Evolutionary conservation across 2,888 invertebrate genomes (phyloP).

Genomic region (Ennomos fuscantarius): DNA sequence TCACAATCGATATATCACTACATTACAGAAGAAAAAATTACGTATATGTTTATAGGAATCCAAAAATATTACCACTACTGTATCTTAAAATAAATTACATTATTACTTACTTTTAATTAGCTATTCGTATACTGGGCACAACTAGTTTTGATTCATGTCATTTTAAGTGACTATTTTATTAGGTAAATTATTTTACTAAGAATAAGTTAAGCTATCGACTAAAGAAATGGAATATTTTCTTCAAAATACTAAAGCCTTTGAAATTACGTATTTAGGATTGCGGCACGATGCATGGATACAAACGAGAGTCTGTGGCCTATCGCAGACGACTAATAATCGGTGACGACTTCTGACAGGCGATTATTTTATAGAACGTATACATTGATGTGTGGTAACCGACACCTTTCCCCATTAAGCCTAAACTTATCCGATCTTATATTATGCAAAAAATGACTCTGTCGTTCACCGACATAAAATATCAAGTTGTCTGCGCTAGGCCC

Average conservation of each 20-base stretch:
- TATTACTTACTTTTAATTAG: conserved; percentile 75
- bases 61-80: conserved; percentile 84
- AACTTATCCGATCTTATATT: conserved; percentile 30
- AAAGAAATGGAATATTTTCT: conserved; percentile 81
- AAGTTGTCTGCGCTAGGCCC: conserved; percentile 27
- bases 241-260: conserved; percentile 79
- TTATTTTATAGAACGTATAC: conserved; percentile 29
- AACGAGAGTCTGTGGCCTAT: conserved; percentile 17
- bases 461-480: conserved; percentile 43
- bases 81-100: conserved; percentile 84
- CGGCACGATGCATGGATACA: conserved; percentile 55
- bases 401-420: conserved; percentile 20
- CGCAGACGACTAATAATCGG: conserved; percentile 25
- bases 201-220: conserved; percentile 84
- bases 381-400: conserved; percentile 31
- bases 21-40: conserved; percentile 72
- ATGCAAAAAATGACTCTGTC: conserved; percentile 32
- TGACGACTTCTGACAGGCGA: conserved; percentile 17
- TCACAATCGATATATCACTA: conserved; percentile 41
- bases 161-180: conserved; percentile 75
- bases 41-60: conserved; percentile 85
- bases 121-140: conserved; percentile 86
- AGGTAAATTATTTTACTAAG: conserved; percentile 81
- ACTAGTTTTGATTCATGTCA: conserved; percentile 85
- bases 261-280: conserved; percentile 78